Conservation (phyloP, 2,797 vertebrate species). For the Ptychadena robeensis region DNA sequence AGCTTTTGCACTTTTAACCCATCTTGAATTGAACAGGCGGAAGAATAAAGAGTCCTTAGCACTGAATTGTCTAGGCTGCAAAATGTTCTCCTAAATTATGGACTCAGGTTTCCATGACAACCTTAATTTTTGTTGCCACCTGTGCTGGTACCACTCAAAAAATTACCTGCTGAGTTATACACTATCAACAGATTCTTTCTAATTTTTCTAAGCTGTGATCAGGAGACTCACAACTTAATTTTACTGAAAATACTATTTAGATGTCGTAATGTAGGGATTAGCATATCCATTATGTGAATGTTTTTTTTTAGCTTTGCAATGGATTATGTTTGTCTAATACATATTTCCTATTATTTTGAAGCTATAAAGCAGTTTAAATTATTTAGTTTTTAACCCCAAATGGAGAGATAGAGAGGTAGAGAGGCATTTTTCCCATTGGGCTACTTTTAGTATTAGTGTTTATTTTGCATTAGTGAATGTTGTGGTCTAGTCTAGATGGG, state of each 20-base stretch:
- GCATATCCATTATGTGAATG: neutral
- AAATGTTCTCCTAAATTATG: constrained; percentile 38
- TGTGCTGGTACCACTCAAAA: constrained; percentile 54
- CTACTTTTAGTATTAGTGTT: too few relatives aligned
- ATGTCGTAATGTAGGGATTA: constrained; percentile 2
- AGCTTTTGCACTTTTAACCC: constrained; percentile 21
- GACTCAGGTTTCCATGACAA: constrained; percentile 57
- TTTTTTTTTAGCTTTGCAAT: neutral
- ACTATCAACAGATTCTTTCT: constrained; percentile 38
- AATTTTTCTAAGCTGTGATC: constrained; percentile 46
- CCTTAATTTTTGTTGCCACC: constrained; percentile 55
- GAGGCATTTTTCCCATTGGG: too few relatives aligned
- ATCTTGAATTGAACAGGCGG: constrained; percentile 10
- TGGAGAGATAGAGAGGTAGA: too few relatives aligned
- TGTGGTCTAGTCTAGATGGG: too few relatives aligned
- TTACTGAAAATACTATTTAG: constrained; percentile 33
- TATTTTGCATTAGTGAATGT: too few relatives aligned
- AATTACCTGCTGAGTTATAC: constrained; percentile 53
- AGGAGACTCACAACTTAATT: constrained; percentile 28
- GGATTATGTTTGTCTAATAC: neutral
- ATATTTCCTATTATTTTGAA: neutral
- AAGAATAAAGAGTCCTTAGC: constrained; percentile 28
- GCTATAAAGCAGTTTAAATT: neutral
- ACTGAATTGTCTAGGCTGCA: constrained; percentile 23
- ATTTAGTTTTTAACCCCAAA: neutral